These are phyloP conservation scores for Drosophila littoralis DNA, from an alignment of 1,140 invertebrate species.

Conservation along the genomic window DNA sequence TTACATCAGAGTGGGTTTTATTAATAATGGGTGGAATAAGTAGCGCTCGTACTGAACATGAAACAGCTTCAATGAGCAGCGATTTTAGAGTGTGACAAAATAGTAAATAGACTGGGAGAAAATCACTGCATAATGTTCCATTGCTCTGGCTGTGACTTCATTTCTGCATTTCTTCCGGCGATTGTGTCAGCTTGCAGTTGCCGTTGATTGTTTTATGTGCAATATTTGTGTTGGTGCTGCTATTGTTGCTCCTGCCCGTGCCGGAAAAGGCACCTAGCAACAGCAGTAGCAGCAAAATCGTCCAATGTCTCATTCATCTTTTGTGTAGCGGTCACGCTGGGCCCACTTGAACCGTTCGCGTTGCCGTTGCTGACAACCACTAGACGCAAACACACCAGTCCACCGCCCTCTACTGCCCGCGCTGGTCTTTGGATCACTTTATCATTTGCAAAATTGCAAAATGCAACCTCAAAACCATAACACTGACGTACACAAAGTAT, in stretches of 20 bases:
- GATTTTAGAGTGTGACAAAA: neutral
- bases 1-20: neutral
- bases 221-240: constrained; percentile 54
- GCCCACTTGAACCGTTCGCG: constrained; percentile 71
- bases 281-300: constrained; percentile 64
- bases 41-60: neutral
- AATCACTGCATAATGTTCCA: neutral
- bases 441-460: constrained; percentile 82
- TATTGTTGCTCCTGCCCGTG: constrained; percentile 4
- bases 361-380: constrained; percentile 59
- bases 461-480: constrained; percentile 81
- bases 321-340: constrained; percentile 67
- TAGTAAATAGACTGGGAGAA: neutral
- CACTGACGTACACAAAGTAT: constrained; percentile 74
- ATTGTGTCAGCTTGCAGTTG: constrained; percentile 71
- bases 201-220: constrained; percentile 77
- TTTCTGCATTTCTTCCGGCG: constrained; percentile 68
- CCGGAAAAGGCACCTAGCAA: constrained; percentile 38
- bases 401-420: neutral
- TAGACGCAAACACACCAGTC: constrained; percentile 4
- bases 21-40: neutral
- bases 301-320: constrained; percentile 73
- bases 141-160: constrained; percentile 63
- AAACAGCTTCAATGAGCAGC: neutral
- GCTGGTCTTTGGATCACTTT: constrained; percentile 62